Conservation (phyloP, 2,888 invertebrate genomes). For the Volucella bombylans region DNA sequence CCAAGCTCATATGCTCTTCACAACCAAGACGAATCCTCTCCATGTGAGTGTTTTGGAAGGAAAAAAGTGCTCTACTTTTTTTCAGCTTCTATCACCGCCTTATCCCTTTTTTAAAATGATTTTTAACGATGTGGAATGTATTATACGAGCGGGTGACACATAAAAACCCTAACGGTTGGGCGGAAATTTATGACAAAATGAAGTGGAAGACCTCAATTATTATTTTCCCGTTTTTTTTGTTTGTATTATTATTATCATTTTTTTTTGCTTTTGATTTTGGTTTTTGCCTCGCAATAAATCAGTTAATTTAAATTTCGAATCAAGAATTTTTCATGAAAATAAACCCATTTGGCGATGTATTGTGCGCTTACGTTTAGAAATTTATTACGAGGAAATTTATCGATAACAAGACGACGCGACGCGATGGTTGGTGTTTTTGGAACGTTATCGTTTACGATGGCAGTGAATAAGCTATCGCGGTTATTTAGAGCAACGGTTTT, state of each 20-base stretch:
- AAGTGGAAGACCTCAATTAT: slow-evolving; percentile 41
- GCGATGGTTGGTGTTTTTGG: not conserved
- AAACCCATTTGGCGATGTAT: slow-evolving; percentile 5
- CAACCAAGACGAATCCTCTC: slow-evolving; percentile 13
- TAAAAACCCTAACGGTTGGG: not conserved
- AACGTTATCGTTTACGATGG: slow-evolving; percentile 6
- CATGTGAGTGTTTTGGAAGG: not conserved
- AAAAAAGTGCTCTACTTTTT: slow-evolving; percentile 13
- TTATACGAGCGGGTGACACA: slow-evolving; percentile 2
- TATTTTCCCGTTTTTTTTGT: not conserved
- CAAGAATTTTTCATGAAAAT: not conserved
- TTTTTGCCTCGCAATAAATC: slow-evolving; percentile 13
- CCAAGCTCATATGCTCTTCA: not conserved
- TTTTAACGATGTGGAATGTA: slow-evolving; percentile 43
- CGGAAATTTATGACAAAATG: slow-evolving; percentile 29
- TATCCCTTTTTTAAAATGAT: slow-evolving; percentile 38
- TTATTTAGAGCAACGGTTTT: not conserved
- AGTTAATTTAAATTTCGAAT: slow-evolving; percentile 35
- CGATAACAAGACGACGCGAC: not conserved
- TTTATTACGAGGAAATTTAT: slow-evolving; percentile 18
- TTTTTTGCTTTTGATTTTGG: too few species aligned
- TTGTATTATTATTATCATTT: too few species aligned
- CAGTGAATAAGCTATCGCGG: not conserved
- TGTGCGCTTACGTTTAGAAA: slow-evolving; percentile 13
- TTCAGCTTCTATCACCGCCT: slow-evolving; percentile 4